These are phyloP conservation scores for Coturnix japonica DNA, from an alignment of 2,113 vertebrate species.

Conservation along the genomic window DNA sequence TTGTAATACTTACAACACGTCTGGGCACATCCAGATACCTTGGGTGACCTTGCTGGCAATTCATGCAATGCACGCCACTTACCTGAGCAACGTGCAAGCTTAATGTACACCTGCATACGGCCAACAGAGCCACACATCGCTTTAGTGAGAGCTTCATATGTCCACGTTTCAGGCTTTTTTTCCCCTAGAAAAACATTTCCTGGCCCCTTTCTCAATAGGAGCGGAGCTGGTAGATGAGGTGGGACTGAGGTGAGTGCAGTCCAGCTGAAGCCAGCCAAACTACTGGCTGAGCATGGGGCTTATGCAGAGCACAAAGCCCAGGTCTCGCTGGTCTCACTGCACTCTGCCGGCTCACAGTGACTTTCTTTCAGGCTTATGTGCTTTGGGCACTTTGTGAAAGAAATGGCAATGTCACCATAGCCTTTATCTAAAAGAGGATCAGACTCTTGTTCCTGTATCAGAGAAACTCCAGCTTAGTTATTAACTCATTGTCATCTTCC, in stretches of 20 bases:
- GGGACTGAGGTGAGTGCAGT: fast-evolving
- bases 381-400: not conserved
- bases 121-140: not conserved
- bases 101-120: not conserved
- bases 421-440: not conserved
- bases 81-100: not conserved
- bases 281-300: not conserved
- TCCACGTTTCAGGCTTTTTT: not conserved
- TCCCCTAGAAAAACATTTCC: not conserved
- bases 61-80: not conserved
- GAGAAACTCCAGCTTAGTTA: not conserved
- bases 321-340: not conserved
- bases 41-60: not conserved
- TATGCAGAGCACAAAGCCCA: not conserved
- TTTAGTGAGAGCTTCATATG: not conserved
- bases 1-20: not conserved
- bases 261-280: not conserved
- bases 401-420: not conserved
- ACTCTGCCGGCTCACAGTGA: not conserved
- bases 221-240: not conserved
- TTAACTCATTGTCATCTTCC: not conserved
- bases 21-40: not conserved
- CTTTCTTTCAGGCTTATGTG: not conserved
- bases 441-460: not conserved
- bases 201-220: not conserved